These are phyloP conservation scores for Suricata suricatta DNA, from an alignment of 2,113 vertebrate species.

Conservation along the genomic window DNA sequence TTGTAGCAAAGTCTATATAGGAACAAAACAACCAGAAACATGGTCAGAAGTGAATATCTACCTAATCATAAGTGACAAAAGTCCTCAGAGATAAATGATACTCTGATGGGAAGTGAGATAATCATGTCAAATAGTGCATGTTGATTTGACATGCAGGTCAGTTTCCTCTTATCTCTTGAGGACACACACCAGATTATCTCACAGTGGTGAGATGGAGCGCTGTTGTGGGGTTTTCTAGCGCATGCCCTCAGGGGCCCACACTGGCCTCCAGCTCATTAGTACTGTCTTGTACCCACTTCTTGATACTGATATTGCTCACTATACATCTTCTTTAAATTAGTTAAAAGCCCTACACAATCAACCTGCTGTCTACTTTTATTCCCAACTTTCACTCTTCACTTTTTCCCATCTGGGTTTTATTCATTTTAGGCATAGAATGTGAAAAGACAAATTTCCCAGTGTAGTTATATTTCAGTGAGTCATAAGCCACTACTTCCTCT, in stretches of 20 bases:
- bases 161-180: neutral
- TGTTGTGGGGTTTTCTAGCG: neutral
- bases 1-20: neutral
- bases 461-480: neutral
- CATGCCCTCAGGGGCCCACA: rapidly evolving
- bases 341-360: neutral
- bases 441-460: neutral
- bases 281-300: neutral
- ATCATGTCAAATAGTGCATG: neutral
- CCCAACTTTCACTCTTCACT: neutral
- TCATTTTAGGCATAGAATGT: neutral
- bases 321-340: neutral
- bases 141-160: neutral
- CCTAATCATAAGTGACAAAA: neutral
- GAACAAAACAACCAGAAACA: neutral
- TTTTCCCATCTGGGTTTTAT: neutral
- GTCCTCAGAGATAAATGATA: neutral
- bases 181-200: neutral
- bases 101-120: neutral
- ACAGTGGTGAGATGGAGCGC: neutral
- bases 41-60: neutral
- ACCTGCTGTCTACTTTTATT: neutral
- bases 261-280: neutral
- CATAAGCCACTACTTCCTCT: neutral
- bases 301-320: neutral